phyloP scores from a whole-genome alignment of 2,113 vertebrate genomes.

The Petroica traversi region DNA sequence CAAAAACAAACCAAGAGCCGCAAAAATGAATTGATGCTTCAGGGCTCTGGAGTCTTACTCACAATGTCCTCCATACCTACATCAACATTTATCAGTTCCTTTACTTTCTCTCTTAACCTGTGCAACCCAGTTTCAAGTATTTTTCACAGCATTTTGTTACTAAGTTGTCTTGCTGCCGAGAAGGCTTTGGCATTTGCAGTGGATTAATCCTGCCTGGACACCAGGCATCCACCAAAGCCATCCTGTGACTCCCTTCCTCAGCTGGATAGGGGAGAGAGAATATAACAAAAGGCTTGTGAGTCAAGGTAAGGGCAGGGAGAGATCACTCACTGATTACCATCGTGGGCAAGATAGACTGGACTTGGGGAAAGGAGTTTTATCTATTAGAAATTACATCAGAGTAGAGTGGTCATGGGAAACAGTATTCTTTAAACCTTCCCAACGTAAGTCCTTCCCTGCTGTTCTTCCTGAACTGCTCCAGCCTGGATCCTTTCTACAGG shows the following conservation, averaged over 20 bases:
- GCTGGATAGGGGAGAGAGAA: not conserved
- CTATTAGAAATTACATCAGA: not conserved
- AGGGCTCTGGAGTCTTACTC: not conserved
- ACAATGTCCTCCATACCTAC: not conserved
- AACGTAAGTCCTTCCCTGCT: not conserved
- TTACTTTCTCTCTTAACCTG: not conserved
- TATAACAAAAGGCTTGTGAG: not conserved
- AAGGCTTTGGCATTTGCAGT: not conserved
- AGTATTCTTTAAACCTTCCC: not conserved
- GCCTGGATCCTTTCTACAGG: too few relatives aligned
- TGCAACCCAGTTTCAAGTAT: not conserved
- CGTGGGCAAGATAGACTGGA: accelerated
- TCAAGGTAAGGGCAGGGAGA: not conserved
- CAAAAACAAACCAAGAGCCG: not conserved
- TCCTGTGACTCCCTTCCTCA: not conserved
- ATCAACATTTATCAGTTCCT: not conserved
- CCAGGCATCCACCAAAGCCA: not conserved
- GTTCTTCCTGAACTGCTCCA: not conserved
- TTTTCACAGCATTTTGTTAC: not conserved
- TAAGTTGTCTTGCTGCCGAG: not conserved
- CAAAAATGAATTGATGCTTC: not conserved
- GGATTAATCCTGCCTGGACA: not conserved
- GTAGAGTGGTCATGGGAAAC: not conserved
- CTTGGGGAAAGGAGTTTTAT: not conserved
- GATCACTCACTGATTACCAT: not conserved